Conservation (phyloP, 2,888 invertebrate species). For the Smittia aterrima region DNA sequence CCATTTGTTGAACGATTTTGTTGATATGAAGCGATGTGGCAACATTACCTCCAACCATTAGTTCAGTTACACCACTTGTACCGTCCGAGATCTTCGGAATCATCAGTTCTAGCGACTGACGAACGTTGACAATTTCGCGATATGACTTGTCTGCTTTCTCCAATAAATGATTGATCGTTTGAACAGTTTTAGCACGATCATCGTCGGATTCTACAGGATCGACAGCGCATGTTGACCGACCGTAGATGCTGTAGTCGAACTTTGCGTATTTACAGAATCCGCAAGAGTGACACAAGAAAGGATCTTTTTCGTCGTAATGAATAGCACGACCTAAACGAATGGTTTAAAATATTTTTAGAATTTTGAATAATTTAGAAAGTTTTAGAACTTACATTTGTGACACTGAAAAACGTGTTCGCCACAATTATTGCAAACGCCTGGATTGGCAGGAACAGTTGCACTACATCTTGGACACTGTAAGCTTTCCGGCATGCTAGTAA, state of each 20-base stretch:
- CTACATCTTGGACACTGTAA: constrained; percentile 95
- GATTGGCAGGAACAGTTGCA: constrained; percentile 94
- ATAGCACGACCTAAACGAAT: constrained; percentile 68
- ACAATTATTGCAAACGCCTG: constrained; percentile 61
- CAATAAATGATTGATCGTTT: constrained; percentile 82
- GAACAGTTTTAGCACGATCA: constrained; percentile 91
- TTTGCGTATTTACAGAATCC: constrained; percentile 99
- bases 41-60: constrained; percentile 57
- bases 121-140: constrained; percentile 83
- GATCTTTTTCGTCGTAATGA: constrained; percentile 98
- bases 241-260: constrained; percentile 91
- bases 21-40: constrained; percentile 69
- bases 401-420: constrained; percentile 99
- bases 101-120: constrained; percentile 82
- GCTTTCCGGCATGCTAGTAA: constrained; percentile 89
- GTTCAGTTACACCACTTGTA: constrained; percentile 60
- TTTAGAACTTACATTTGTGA: constrained; percentile 75
- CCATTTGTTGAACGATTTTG: constrained; percentile 87
- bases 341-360: constrained; percentile 14
- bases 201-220: constrained; percentile 97
- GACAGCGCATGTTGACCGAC: constrained; percentile 91
- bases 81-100: constrained; percentile 87
- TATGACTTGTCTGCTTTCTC: constrained; percentile 95
- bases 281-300: constrained; percentile 97
- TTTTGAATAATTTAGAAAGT: constrained; percentile 56